Conservation (phyloP, 1,140 invertebrate genomes). For the Scaptomyza hsui region DNA sequence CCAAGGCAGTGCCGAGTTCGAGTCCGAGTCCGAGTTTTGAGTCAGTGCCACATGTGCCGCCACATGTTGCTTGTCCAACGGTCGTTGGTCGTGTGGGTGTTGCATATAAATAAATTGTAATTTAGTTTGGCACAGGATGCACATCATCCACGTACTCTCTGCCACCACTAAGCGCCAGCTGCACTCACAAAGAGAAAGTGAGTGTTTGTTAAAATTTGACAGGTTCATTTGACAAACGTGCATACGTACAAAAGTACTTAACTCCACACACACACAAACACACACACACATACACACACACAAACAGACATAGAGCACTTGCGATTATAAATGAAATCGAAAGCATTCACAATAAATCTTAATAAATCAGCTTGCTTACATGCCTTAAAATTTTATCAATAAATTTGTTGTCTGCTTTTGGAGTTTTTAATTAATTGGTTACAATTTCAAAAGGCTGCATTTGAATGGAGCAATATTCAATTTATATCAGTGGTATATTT, state of each 20-base stretch:
- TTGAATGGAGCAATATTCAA: not conserved
- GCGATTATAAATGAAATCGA: constrained; percentile 47
- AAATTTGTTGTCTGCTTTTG: not conserved
- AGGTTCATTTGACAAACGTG: constrained; percentile 72
- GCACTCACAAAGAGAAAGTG: constrained; percentile 68
- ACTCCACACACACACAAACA: constrained; percentile 22
- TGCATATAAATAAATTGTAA: constrained; percentile 80
- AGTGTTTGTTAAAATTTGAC: constrained; percentile 76
- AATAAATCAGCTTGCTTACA: constrained; percentile 41
- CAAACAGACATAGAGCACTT: no score
- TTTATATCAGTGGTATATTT: no score
- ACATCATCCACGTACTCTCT: constrained; percentile 18
- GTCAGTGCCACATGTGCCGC: constrained; percentile 39
- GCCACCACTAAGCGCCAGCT: constrained; percentile 70
- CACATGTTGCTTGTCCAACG: constrained; percentile 7
- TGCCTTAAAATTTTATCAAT: constrained; percentile 18
- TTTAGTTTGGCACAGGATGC: constrained; percentile 73
- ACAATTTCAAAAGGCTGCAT: no score
- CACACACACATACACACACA: constrained; percentile 4
- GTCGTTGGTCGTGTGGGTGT: constrained; percentile 59
- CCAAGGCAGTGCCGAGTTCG: constrained; percentile 12
- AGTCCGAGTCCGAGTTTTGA: not conserved
- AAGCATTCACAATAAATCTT: constrained; percentile 49
- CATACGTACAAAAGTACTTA: constrained; percentile 34
- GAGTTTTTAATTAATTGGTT: not conserved